phyloP scores from a whole-genome alignment of 2,113 vertebrate genomes.

The Acinonyx jubatus region DNA sequence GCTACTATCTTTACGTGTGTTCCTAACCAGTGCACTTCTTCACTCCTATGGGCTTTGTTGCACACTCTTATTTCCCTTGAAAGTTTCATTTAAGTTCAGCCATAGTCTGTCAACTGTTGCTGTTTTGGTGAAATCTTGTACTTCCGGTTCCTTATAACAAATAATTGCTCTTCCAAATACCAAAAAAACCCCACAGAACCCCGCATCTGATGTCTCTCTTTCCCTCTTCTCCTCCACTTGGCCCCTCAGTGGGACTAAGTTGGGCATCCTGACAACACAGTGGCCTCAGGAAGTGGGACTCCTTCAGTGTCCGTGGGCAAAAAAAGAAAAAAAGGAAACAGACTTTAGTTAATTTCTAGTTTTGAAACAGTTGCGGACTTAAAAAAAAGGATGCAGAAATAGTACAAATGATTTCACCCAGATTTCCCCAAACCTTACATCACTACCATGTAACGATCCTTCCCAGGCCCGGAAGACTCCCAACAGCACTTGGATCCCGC shows the following conservation, averaged over 20 bases:
- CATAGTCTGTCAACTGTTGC: neutral
- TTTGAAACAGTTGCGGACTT: neutral
- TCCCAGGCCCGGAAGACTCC: neutral
- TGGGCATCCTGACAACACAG: too few species aligned
- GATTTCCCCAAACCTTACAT: neutral
- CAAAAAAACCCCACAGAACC: neutral
- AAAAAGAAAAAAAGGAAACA: neutral
- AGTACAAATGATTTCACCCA: neutral
- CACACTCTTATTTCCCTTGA: neutral
- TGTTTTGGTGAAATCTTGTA: neutral
- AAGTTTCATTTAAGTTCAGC: neutral
- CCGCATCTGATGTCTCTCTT: neutral
- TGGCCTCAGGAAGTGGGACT: neutral
- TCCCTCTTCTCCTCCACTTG: neutral
- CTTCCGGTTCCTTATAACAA: slow-evolving; percentile 68
- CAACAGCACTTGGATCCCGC: neutral
- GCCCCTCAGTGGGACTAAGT: neutral
- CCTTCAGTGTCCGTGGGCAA: neutral
- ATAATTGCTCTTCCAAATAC: slow-evolving; percentile 6
- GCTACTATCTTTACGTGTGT: neutral
- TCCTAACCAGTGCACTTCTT: neutral
- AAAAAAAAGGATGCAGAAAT: slow-evolving; percentile 43
- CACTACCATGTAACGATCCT: neutral
- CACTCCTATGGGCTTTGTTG: neutral
- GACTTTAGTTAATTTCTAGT: slow-evolving; percentile 5